phyloP scores from a whole-genome alignment of 2,888 invertebrate species.

The Eulithis testata region DNA sequence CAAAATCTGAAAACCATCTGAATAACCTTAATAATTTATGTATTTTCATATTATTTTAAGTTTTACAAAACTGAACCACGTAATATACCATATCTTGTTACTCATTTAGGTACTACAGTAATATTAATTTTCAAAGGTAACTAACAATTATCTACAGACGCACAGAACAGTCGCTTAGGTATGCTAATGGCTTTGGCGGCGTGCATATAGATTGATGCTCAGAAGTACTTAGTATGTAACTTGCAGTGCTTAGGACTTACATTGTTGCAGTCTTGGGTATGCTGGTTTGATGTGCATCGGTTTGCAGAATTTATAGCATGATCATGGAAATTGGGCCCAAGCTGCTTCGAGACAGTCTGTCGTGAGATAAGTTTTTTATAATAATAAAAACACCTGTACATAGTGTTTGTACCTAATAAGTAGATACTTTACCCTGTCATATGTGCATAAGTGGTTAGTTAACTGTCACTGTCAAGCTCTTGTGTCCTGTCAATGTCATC shows the following conservation, averaged over 20 bases:
- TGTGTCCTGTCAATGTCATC: too few species aligned
- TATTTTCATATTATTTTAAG: too few species aligned
- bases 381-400: background rate
- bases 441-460: too few species aligned
- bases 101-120: background rate
- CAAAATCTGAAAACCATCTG: too few species aligned
- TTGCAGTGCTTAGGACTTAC: conserved; percentile 31
- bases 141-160: conserved; percentile 22
- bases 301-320: conserved; percentile 22
- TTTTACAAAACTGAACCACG: too few species aligned
- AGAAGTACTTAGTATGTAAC: conserved; percentile 32
- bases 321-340: conserved; percentile 3
- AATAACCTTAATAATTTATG: too few species aligned
- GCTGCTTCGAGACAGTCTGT: background rate
- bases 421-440: too few species aligned
- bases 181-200: conserved; percentile 53
- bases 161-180: conserved; percentile 44
- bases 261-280: conserved; percentile 25
- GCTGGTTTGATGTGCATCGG: conserved; percentile 22
- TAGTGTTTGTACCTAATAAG: too few species aligned
- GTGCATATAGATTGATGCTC: conserved; percentile 59
- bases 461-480: too few species aligned
- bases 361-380: background rate
- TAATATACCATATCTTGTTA: too few species aligned
- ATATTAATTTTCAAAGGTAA: conserved; percentile 1